These are phyloP conservation scores for Helarctos malayanus DNA, from an alignment of 2,797 vertebrate genomes.

Conservation along the genomic window DNA sequence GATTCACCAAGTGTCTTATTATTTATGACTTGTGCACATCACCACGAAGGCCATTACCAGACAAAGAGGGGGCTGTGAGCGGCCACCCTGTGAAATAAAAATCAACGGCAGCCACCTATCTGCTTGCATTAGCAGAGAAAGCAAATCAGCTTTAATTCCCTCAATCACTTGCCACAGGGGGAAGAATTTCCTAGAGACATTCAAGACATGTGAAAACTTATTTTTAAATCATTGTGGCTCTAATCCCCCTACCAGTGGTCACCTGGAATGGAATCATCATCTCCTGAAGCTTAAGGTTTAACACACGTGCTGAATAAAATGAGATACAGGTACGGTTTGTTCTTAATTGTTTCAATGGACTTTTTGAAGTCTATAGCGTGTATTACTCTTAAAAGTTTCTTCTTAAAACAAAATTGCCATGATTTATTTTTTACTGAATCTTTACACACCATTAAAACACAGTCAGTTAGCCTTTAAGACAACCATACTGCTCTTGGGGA, in stretches of 20 bases:
- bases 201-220: conserved; percentile 79
- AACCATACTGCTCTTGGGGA: conserved; percentile 68
- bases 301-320: conserved; percentile 77
- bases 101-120: not conserved
- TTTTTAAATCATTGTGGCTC: conserved; percentile 79
- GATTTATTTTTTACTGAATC: conserved; percentile 70
- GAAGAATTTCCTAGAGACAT: conserved; percentile 70
- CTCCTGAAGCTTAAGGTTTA: conserved; percentile 76
- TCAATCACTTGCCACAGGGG: conserved; percentile 71
- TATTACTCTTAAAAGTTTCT: conserved; percentile 77
- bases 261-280: conserved; percentile 78
- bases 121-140: not conserved
- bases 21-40: not conserved
- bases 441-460: conserved; percentile 76
- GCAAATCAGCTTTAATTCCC: conserved; percentile 51
- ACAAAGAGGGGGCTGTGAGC: not conserved
- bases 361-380: conserved; percentile 80
- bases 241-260: conserved; percentile 60
- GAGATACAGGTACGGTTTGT: conserved; percentile 76
- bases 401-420: conserved; percentile 80
- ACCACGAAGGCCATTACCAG: too few relatives aligned
- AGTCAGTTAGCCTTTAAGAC: conserved; percentile 81
- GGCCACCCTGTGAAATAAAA: not conserved
- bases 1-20: not conserved
- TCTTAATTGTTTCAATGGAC: conserved; percentile 81